Base-by-base conservation (phyloP, 2,888 invertebrate genomes). In the Drosophila formosana region DNA sequence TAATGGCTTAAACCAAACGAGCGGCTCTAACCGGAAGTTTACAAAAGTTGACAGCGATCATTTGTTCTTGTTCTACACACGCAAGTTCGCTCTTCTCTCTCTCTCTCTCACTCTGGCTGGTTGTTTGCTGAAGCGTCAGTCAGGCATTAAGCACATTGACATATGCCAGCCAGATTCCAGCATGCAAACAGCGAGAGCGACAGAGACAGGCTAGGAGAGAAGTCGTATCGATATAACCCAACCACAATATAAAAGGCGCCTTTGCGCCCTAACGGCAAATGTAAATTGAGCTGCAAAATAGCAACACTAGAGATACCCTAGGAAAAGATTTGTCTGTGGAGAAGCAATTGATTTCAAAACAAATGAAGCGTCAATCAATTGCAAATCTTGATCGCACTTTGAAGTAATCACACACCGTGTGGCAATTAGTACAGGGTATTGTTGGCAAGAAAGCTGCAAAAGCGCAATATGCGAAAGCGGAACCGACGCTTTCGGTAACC, bases 61-160 rank as follows among this genome's bases (percentile, higher is more conserved):
- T 69, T 66, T 68, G 56, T 65, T 74, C 65, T 66, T 39, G 60
- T 69, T 74, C 66, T 75, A 60, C 62, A 66, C 66, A 60, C 58
- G 58, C 45, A 55, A 75, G 58, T 52, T 60, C 28, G 46, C 32
- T n/a, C 25, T 30, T 47, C 68, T 67, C 57, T 67, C 39, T 67
- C 57, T 67, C 39, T 64, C 9, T 46, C 6, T 43, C 11, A 18
- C 6, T 49, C n/a, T 39, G 6, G 23, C 37, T n/a, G 26, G 18
- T 67, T 60, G 71, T 70, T 70, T 62, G 60, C 45, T 68, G 55
- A 60, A 62, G 63, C 71, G 67, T 68, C 86, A 86, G 75, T 86
- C 78, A 82, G 68, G 86, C 84, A 86, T 85, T 75, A 82, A 86
- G 86, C 73, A 73, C 88, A 86, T 88, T 84, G 84, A 88, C 88